Conservation (phyloP, 2,797 vertebrate species). For the Coranthus polyacanthus region DNA sequence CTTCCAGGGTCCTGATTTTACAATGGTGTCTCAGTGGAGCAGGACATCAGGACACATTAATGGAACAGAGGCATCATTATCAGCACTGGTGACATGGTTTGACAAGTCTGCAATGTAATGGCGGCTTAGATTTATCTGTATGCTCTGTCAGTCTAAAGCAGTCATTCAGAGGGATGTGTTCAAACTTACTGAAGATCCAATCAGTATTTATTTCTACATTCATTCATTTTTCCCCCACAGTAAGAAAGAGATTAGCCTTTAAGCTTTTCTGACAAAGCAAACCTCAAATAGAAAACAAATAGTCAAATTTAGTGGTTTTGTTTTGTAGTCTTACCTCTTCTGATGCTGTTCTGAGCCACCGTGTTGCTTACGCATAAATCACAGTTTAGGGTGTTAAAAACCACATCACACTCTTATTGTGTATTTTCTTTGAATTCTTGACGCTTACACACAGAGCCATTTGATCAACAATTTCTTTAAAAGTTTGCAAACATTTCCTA, state of each 20-base stretch:
- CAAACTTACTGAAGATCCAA: neutral
- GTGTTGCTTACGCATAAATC: too few relatives aligned
- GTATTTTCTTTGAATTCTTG: neutral
- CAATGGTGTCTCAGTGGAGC: conserved; percentile 4
- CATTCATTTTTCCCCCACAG: too few relatives aligned
- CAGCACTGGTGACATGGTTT: conserved; percentile 13
- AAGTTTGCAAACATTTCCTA: conserved; percentile 4
- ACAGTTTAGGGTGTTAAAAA: too few relatives aligned
- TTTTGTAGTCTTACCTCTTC: neutral
- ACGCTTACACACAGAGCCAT: neutral
- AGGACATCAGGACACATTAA: neutral
- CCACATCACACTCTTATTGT: neutral
- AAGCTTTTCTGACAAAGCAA: neutral
- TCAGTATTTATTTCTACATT: neutral
- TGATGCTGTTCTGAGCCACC: too few relatives aligned
- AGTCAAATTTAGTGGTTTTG: neutral
- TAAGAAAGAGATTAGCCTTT: neutral
- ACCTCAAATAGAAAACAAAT: too few relatives aligned
- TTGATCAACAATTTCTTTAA: conserved; percentile 12
- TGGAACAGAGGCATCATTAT: conserved; percentile 18
- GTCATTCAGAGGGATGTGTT: neutral
- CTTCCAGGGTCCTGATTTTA: conserved; percentile 2
- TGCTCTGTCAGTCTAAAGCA: neutral
- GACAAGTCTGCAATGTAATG: neutral
- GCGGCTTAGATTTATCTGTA: neutral